Base-by-base conservation (phyloP, 2,888 invertebrate species). In the Cyrtodaria siliqua region DNA sequence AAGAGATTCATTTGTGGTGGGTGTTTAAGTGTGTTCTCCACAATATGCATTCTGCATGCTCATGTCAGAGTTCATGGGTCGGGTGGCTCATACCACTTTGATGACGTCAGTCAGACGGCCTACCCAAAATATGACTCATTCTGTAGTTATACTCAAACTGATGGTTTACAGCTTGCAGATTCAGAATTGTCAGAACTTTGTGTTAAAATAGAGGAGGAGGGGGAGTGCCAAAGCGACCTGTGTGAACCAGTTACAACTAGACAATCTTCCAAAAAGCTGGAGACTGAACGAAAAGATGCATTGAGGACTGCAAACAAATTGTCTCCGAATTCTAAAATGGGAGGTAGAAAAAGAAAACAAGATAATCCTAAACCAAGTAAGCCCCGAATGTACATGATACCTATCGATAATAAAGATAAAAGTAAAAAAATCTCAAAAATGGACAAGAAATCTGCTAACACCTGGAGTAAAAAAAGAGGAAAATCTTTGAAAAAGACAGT, bases 71-170 rank as follows among this genome's bases (percentile, higher is more conserved):
- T 53, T 4, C 73, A 74, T 55, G 62, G 53, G 8, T 59, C 67
- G 16, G 73, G 73, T 18, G 79, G 79, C 3, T 79, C 79, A 0
- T 79, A 79, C 40, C 67, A 73, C 49, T 79, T 62, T 67, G 79
- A 79, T 44, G 66, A 79, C 53, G 33, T 67, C 12, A 79, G 50
- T 20, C 44, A 52, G 12, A 79, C 73, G 26, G 79, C 79, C 18
- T 74, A 57, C 44, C 79, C 79, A 0, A 68, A 64, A 42, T 69
- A 63, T 68, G 77, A 72, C 42, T 68, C 71, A 1, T 63, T 63
- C 24, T 72, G 77, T 49, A 72, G 64, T 38, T 62, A 49, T n/a
- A 55, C 68, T 20, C 77, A 72, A 53, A 72, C 77, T 49, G 64
- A 68, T 4, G 14, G 12, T 23, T 42, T 38, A n/a, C 2, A 29